phyloP scores from a whole-genome alignment of 2,888 invertebrate species.

The Augiades crinisus region DNA sequence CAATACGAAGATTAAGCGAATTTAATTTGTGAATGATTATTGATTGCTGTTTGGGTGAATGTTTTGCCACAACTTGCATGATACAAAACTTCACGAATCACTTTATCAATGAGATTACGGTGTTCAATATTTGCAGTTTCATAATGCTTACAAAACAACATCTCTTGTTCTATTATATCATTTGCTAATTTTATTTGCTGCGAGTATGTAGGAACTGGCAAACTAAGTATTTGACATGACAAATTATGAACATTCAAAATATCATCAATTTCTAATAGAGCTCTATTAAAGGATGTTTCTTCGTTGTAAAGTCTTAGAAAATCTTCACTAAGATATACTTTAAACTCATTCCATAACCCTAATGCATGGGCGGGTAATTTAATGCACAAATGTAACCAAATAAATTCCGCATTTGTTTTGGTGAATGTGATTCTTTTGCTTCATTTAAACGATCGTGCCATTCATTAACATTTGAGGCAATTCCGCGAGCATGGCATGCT shows the following conservation, averaged over 20 bases:
- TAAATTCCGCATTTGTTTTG: no score
- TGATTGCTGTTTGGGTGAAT: no score
- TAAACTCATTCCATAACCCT: neutral
- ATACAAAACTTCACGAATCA: neutral
- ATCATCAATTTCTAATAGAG: neutral
- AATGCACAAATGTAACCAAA: no score
- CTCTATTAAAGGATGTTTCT: neutral
- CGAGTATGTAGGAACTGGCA: no score
- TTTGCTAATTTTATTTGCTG: no score
- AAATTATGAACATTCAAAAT: neutral
- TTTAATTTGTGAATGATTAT: no score
- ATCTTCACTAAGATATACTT: neutral
- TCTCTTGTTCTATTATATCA: neutral
- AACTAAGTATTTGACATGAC: neutral
- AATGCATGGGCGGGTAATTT: neutral
- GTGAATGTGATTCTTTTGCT: no score
- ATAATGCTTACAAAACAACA: neutral
- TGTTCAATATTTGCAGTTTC: neutral
- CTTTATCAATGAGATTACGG: neutral
- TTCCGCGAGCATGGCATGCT: constrained; percentile 28
- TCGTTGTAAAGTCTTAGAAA: neutral
- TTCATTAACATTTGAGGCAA: constrained; percentile 29
- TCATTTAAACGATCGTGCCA: neutral
- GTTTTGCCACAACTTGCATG: neutral
- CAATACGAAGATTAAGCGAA: no score